phyloP scores from a whole-genome alignment of 2,888 invertebrate genomes.

The Siphlonurus alternatus region DNA sequence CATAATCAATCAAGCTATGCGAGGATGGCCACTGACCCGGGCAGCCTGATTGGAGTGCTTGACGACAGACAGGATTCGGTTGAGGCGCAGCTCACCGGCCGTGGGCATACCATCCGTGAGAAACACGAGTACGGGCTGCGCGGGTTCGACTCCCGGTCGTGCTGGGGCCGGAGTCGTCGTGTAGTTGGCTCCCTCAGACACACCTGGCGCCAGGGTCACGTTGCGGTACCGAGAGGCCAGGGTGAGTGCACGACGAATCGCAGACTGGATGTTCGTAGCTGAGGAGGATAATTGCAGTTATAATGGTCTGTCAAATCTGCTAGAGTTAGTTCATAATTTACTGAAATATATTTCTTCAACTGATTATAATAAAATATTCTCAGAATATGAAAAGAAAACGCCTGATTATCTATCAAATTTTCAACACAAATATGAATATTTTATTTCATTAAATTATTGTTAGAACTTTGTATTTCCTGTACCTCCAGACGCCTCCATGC shows the following conservation, averaged over 20 bases:
- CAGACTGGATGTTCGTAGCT: conserved; percentile 4
- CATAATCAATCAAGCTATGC: no score
- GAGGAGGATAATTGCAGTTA: not conserved
- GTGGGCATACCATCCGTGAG: conserved; percentile 50
- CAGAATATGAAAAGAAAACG: no score
- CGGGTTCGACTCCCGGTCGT: conserved; percentile 13
- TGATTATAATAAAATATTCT: no score
- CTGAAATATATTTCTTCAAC: no score
- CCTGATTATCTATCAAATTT: no score
- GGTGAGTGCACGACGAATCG: not conserved
- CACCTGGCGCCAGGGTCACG: not conserved
- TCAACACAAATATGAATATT: no score
- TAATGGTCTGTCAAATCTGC: no score
- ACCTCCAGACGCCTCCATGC: conserved; percentile 14
- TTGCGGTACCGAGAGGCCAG: not conserved
- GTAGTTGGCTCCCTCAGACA: conserved; percentile 2
- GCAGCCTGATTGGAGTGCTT: conserved; percentile 29
- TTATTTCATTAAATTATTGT: no score
- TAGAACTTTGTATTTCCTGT: not conserved
- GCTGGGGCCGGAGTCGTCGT: not conserved
- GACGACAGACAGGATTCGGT: conserved; percentile 33
- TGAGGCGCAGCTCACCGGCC: conserved; percentile 35
- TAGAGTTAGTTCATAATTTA: no score
- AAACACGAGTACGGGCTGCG: conserved; percentile 46
- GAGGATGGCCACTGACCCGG: no score